Evolutionary conservation across 2,113 vertebrate genomes (phyloP).

Genomic region (Canis aureus): DNA sequence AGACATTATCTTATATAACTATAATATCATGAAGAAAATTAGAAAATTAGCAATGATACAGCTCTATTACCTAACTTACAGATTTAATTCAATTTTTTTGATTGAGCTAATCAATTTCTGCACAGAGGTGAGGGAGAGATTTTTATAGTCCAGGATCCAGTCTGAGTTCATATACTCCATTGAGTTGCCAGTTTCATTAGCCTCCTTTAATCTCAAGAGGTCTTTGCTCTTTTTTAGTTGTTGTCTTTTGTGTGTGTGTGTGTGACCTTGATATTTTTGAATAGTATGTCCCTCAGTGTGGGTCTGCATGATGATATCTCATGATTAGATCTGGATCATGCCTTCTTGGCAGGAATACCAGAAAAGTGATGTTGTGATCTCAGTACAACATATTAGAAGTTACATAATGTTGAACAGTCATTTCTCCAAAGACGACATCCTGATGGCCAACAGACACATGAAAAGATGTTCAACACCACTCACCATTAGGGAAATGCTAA

Average conservation of each 20-base stretch:
- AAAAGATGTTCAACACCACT: not conserved
- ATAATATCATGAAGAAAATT: not conserved
- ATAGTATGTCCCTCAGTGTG: not conserved
- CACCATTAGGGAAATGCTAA: not conserved
- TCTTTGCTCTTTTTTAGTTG: not conserved
- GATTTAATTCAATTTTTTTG: not conserved
- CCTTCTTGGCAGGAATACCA: not conserved
- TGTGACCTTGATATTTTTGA: not conserved
- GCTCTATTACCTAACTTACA: not conserved
- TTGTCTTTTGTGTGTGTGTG: not conserved
- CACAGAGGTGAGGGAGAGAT: too few species aligned
- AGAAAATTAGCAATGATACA: slow-evolving; percentile 14
- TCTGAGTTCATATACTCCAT: not conserved
- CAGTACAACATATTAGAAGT: not conserved
- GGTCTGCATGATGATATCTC: not conserved
- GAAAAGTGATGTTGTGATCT: not conserved
- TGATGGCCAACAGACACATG: not conserved
- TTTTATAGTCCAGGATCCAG: not conserved
- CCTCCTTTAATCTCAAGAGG: not conserved
- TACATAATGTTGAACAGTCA: not conserved
- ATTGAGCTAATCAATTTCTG: not conserved
- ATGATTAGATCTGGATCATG: not conserved
- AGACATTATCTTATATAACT: not conserved
- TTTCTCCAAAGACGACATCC: not conserved
- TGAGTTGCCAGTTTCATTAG: not conserved